phyloP scores from a whole-genome alignment of 2,113 vertebrate genomes.

The Ageneiosus marmoratus region DNA sequence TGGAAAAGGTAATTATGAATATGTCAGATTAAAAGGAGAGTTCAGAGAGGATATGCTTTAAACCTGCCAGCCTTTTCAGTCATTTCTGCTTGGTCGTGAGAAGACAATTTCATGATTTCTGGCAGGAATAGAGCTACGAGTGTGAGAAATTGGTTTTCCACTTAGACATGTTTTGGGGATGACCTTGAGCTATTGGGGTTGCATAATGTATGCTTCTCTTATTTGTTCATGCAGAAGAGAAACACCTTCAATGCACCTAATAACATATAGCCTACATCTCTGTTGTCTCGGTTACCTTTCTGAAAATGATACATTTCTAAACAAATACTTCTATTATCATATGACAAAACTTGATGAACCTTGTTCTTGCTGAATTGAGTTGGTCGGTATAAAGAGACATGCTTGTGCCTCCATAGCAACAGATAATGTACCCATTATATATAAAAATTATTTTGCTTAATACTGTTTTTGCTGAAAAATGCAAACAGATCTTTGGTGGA shows the following conservation, averaged over 20 bases:
- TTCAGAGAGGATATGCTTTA: conserved; percentile 34
- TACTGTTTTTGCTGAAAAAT: neutral
- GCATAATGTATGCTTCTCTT: neutral
- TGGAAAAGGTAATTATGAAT: conserved; percentile 49
- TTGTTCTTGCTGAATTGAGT: neutral
- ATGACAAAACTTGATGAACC: neutral
- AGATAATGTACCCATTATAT: neutral
- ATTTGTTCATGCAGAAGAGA: neutral
- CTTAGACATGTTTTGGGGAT: conserved; percentile 29
- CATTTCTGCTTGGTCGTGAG: conserved; percentile 46
- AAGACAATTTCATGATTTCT: conserved; percentile 46
- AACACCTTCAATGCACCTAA: neutral
- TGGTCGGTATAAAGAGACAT: neutral
- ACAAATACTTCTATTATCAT: neutral
- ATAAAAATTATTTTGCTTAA: neutral
- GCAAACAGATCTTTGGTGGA: neutral
- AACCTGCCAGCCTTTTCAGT: conserved; percentile 29
- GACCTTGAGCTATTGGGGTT: conserved; percentile 36
- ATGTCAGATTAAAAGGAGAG: conserved; percentile 52
- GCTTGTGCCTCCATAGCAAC: neutral
- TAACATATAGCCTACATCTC: neutral
- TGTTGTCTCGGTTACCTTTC: neutral
- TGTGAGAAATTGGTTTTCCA: conserved; percentile 26
- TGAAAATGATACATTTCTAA: neutral
- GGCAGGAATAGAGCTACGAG: neutral